Evolutionary conservation across 1,140 invertebrate genomes (phyloP).

Genomic region (Drosophila sp.): DNA sequence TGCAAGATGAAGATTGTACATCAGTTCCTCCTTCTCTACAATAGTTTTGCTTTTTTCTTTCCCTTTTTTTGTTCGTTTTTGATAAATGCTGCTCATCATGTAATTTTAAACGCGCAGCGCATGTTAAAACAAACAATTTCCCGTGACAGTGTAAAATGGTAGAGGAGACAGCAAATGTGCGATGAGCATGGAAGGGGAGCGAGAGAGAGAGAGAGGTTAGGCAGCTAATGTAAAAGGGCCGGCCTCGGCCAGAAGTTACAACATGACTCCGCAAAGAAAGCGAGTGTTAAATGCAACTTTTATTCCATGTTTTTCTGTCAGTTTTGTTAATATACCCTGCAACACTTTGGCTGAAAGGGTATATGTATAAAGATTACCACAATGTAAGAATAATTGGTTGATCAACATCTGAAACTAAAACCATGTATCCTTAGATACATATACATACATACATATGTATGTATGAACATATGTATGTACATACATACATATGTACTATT

Average conservation of each 20-base stretch:
- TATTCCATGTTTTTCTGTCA: constrained; percentile 48
- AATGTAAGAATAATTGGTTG: no score
- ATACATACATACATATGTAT: no score
- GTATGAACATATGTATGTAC: no score
- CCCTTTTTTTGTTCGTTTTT: constrained; percentile 55
- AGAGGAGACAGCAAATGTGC: neutral
- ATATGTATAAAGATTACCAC: no score
- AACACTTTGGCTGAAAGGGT: constrained; percentile 36
- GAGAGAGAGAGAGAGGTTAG: neutral
- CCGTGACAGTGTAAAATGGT: constrained; percentile 77
- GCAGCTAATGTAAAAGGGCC: constrained; percentile 38
- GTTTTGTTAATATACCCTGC: constrained; percentile 10
- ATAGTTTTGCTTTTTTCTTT: constrained; percentile 32
- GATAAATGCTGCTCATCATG: constrained; percentile 78
- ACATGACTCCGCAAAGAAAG: constrained; percentile 76
- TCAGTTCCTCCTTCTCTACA: neutral
- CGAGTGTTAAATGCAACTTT: constrained; percentile 78
- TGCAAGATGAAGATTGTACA: constrained; percentile 33
- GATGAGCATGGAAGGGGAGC: neutral
- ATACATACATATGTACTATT: no score
- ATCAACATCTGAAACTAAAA: no score
- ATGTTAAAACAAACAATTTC: constrained; percentile 80
- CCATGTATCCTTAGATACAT: no score
- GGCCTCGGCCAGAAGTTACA: constrained; percentile 53
- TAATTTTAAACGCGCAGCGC: constrained; percentile 78